These are phyloP conservation scores for Micromesistius poutassou DNA, from an alignment of 2,797 vertebrate species.

Conservation along the genomic window DNA sequence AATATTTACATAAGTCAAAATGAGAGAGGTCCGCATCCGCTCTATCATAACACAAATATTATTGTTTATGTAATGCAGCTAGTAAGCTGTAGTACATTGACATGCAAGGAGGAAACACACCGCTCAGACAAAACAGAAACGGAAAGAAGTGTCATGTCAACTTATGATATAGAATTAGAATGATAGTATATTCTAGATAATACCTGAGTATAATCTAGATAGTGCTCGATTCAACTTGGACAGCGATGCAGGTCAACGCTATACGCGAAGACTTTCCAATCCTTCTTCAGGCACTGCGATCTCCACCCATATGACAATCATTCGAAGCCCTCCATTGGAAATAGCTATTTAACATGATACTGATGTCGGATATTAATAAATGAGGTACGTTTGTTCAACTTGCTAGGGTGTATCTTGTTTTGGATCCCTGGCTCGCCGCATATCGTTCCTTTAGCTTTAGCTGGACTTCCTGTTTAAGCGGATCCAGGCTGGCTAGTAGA, in stretches of 20 bases:
- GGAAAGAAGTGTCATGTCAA: neutral
- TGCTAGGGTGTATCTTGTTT: neutral
- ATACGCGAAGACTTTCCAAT: constrained; percentile 43
- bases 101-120: neutral
- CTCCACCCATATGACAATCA: constrained; percentile 40
- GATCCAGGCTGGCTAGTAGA: neutral
- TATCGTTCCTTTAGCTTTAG: neutral
- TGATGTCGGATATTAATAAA: neutral
- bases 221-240: neutral
- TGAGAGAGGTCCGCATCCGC: neutral
- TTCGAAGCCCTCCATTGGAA: constrained; percentile 3
- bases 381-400: neutral
- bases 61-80: too few relatives aligned
- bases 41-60: neutral
- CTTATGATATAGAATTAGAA: neutral
- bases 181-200: neutral
- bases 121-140: neutral
- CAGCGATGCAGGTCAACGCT: constrained; percentile 25
- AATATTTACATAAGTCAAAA: neutral
- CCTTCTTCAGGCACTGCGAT: neutral
- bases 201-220: neutral
- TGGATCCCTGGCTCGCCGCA: neutral
- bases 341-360: neutral
- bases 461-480: neutral
- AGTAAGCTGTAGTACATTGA: neutral